These are phyloP conservation scores for Apodemus sylvaticus DNA, from an alignment of 2,113 vertebrate species.

Conservation along the genomic window DNA sequence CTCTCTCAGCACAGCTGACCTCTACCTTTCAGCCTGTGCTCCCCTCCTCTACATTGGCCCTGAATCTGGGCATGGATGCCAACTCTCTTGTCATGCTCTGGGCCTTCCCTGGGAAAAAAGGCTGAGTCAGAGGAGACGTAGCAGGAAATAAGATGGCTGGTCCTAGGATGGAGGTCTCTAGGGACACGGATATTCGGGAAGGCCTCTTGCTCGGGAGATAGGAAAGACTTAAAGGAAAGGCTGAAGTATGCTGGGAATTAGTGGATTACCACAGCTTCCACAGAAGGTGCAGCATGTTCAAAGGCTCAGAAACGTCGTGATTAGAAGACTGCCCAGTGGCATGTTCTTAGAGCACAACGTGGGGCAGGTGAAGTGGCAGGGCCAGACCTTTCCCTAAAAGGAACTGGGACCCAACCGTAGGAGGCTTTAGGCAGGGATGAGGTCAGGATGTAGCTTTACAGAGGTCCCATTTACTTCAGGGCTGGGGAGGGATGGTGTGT, in stretches of 20 bases:
- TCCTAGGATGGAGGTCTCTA: not conserved
- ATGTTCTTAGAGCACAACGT: not conserved
- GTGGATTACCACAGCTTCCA: not conserved
- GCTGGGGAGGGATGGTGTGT: not conserved
- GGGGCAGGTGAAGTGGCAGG: not conserved
- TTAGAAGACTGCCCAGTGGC: not conserved
- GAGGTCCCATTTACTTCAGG: not conserved
- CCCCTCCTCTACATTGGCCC: not conserved
- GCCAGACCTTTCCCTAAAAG: not conserved
- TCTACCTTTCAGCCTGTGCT: not conserved
- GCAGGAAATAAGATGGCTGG: not conserved
- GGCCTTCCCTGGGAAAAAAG: not conserved
- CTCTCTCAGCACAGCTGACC: not conserved
- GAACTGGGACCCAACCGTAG: not conserved
- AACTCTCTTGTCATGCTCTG: not conserved
- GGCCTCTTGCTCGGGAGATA: not conserved
- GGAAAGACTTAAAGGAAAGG: not conserved
- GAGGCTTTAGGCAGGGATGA: not conserved
- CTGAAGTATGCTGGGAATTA: not conserved
- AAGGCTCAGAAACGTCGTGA: not conserved
- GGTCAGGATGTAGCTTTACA: not conserved
- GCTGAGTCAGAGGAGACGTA: not conserved
- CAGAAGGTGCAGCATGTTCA: not conserved
- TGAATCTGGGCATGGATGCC: not conserved
- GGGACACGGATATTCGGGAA: not conserved